Percentiles rank a stretch among this genome's conserved stretches.
These are phyloP conservation scores for Cepaea hortensis DNA, from an alignment of 2,888 invertebrate genomes.

Conservation along the genomic window DNA sequence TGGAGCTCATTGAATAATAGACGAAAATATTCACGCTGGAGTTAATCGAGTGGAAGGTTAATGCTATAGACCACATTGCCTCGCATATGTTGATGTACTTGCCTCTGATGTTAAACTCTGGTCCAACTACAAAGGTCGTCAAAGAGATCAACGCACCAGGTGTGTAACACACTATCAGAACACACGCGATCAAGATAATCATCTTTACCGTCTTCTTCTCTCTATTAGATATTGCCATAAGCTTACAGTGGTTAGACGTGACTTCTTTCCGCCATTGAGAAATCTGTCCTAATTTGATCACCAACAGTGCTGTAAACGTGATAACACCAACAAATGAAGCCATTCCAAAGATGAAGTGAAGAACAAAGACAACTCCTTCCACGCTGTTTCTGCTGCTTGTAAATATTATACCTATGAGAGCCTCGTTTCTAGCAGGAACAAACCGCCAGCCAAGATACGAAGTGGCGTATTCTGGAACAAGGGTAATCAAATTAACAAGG, in stretches of 20 bases:
- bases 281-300: neutral
- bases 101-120: neutral
- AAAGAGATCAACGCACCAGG: neutral
- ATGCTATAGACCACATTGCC: neutral
- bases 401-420: neutral
- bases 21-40: conserved; percentile 12
- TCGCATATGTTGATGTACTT: neutral
- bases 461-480: neutral
- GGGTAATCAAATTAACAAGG: neutral
- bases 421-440: neutral
- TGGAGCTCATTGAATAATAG: conserved; percentile 28
- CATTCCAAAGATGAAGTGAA: neutral
- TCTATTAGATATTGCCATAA: neutral
- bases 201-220: conserved; percentile 8
- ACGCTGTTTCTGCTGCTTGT: neutral
- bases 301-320: neutral
- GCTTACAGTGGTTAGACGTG: neutral
- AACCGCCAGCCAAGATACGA: neutral
- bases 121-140: neutral
- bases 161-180: conserved; percentile 7
- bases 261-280: neutral
- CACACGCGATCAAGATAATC: neutral
- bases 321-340: neutral
- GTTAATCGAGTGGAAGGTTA: neutral
- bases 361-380: neutral